phyloP scores from a whole-genome alignment of 2,888 invertebrate genomes.

The Arctia plantaginis region DNA sequence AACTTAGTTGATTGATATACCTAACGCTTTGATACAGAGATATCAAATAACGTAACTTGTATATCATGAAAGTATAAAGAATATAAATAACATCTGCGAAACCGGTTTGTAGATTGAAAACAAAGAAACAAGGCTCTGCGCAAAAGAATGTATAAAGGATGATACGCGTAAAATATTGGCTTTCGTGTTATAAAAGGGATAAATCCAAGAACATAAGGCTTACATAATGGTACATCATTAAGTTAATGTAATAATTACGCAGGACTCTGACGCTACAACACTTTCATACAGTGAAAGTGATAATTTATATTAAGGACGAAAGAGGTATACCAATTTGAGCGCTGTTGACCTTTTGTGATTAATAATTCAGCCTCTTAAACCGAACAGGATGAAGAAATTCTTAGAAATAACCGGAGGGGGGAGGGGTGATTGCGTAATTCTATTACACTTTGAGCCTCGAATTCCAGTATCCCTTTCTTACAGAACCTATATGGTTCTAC shows the following conservation, averaged over 20 bases:
- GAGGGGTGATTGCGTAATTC: too few species aligned
- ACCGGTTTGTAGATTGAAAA: conserved; percentile 4
- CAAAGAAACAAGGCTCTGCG: conserved; percentile 5
- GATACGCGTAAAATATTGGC: conserved; percentile 11
- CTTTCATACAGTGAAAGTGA: conserved; percentile 50
- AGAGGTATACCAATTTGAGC: conserved; percentile 37
- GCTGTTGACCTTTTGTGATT: conserved; percentile 37
- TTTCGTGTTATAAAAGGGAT: conserved; percentile 31
- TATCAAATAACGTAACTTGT: not conserved
- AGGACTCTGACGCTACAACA: conserved; percentile 47
- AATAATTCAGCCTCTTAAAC: not conserved
- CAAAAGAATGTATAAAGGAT: conserved; percentile 2
- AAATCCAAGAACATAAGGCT: conserved; percentile 34
- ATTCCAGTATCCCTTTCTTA: not conserved
- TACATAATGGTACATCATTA: conserved; percentile 42
- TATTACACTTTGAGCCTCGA: too few species aligned
- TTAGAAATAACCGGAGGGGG: too few species aligned
- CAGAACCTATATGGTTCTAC: not conserved
- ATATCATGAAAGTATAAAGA: conserved; percentile 4
- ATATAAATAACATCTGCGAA: conserved; percentile 3
- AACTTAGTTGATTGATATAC: not conserved
- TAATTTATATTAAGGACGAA: conserved; percentile 50
- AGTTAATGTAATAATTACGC: conserved; percentile 44
- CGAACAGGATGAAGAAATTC: not conserved
- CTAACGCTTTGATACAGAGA: not conserved